Base-by-base conservation (phyloP, 2,797 vertebrate species). In the Hyperoplus immaculatus region DNA sequence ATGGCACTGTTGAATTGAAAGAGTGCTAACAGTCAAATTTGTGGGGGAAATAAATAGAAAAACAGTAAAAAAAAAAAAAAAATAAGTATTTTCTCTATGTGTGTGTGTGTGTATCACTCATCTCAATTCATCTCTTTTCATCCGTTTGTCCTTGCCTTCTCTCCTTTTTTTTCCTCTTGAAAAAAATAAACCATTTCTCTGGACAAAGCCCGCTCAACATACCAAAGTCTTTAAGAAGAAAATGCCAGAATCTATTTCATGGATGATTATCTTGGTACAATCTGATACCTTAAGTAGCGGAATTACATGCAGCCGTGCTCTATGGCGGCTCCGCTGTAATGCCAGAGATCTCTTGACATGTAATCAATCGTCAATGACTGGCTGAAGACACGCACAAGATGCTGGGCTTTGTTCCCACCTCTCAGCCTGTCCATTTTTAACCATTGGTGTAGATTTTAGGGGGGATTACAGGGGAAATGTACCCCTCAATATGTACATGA, bases 251-350 rank as follows among this genome's bases (percentile, higher is more conserved):
- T 88, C 81, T 75, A 87, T 91, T 88, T 93, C 85, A 89, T 78
- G 84, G 88, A 72, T 90, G 90, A 93, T 92, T 92, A 90, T 93
- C 89, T 93, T 81, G 62, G 88, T 89, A 90, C 77, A 90, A 94
- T 89, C 91, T 90, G 92, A 93, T 91, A 94, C 87, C 81, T 88
- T 89, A 93, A 93, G 90, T 85, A 91, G 89, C 16, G 7, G 89
- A 84, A 92, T 93, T 90, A 91, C 78, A 83, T 46, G 72, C 73
- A 75, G 79, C 78, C 72, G 38, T 77, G 80, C 83, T 78, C 82
- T 70, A 66, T 69, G 82, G 72, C 43, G 3, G 79, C 47, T 29
- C 73, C 58, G 59, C 71, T 50, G 61, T 87, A 85, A 88, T 77
- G 83, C 88, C 77, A 71, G 76, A 72, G 85, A 80, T 87, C 81